These are phyloP conservation scores for Aleiodes leptofemur DNA, from an alignment of 2,888 invertebrate genomes.

Conservation along the genomic window DNA sequence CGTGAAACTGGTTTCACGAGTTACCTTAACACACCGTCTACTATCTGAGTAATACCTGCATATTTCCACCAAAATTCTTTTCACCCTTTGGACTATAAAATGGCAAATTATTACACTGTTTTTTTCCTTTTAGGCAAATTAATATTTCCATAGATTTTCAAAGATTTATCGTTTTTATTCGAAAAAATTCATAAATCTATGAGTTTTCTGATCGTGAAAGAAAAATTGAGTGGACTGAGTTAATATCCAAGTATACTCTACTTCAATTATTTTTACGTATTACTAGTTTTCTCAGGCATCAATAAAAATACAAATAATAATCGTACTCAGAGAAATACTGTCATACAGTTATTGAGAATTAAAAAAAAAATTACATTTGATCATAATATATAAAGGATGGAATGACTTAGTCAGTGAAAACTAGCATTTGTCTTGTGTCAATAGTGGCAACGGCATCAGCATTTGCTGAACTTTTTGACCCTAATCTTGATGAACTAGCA, in stretches of 20 bases:
- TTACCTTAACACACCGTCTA: conserved; percentile 33
- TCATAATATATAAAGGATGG: conserved; percentile 7
- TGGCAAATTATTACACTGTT: not conserved
- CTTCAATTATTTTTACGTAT: not conserved
- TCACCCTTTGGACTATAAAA: conserved; percentile 29
- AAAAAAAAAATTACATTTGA: not conserved
- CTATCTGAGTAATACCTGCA: conserved; percentile 38
- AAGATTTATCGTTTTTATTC: no score
- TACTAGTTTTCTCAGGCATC: not conserved
- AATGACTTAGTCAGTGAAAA: conserved; percentile 58
- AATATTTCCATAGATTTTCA: no score
- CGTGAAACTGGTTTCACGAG: conserved; percentile 50
- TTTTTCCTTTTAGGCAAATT: no score
- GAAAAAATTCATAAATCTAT: no score
- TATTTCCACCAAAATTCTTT: conserved; percentile 6
- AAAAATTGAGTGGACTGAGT: no score
- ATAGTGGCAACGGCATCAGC: conserved; percentile 57
- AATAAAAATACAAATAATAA: conserved; percentile 18
- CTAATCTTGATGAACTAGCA: conserved; percentile 32
- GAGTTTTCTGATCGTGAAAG: no score
- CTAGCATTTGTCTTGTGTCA: conserved; percentile 60
- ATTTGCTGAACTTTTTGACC: conserved; percentile 59
- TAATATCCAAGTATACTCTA: not conserved
- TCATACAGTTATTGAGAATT: not conserved
- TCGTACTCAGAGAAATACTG: conserved; percentile 2